phyloP scores from a whole-genome alignment of 2,888 invertebrate genomes.

The Epinotia nisella region DNA sequence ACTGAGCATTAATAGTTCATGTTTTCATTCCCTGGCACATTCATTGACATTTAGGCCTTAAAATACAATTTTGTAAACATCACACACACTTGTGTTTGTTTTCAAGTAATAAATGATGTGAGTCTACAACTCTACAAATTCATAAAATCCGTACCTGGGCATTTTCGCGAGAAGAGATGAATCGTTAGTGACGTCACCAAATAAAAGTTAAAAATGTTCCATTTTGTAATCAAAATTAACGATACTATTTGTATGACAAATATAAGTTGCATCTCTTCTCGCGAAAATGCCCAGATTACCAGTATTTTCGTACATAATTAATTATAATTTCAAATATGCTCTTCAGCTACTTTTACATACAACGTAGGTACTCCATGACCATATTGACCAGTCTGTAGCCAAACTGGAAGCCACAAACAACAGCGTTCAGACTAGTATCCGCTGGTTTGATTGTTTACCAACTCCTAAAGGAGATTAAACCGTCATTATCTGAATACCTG shows the following conservation, averaged over 20 bases:
- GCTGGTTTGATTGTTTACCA: constrained; percentile 10
- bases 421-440: neutral
- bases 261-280: no score
- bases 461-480: neutral
- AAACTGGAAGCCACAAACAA: constrained; percentile 5
- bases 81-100: neutral
- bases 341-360: neutral
- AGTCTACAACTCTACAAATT: no score
- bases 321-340: neutral
- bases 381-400: neutral
- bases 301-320: neutral
- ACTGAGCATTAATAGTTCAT: no score
- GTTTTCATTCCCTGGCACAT: no score
- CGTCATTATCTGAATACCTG: constrained; percentile 6
- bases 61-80: neutral
- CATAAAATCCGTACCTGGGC: neutral
- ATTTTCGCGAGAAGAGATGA: no score
- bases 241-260: no score
- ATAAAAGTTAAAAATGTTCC: no score
- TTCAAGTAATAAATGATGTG: no score
- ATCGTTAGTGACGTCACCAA: no score
- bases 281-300: no score
- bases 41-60: no score
- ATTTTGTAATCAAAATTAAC: no score
- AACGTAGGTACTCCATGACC: neutral